Base-by-base conservation (phyloP, 1,140 invertebrate species). In the Agrypnia vestita region DNA sequence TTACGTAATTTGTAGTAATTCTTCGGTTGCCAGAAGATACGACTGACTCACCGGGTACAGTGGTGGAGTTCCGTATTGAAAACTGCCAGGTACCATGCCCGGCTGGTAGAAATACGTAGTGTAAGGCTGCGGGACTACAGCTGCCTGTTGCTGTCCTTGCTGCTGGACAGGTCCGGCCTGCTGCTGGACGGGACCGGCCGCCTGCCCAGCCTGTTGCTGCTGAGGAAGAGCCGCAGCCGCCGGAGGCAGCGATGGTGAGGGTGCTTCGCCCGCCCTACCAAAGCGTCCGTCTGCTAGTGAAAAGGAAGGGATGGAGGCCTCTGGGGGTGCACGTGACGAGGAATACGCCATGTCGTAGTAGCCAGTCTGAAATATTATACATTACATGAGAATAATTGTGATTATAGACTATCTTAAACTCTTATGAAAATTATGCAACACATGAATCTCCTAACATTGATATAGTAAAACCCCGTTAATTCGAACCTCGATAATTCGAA, bases 201-300 rank as follows among this genome's bases (percentile, higher is more conserved):
- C 93, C 90, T 86, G 95, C 94, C 86, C 95, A 92, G 78, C 91
- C 93, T 86, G 95, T 94, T 80, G 90, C 85, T 92, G 91, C 85
- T 92, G 89, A 86, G 92, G 90, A 9, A 90, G 51, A 4, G 47
- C 47, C 10, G 53, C 53, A 8, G 73, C 44, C 0, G 59, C 56
- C 83, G 85, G 78, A 4, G 43, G 56, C 43, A 62, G 78, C 56
- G 76, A 71, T 6, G 82, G 79, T 43, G 78, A 81, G 15, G 78
- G 73, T 0, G 82, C 82, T 61, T 96, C 96, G 76, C 94, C 93
- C 15, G 47, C 55, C 84, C 95, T 90, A 61, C 93, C 90, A 86
- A 95, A 94, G 86, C 95, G 93, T 76, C 91, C 94, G 86, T 95
- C 94, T 89, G 91, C 73, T 93, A 93, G 89, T 0, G 96, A 96